Conservation (phyloP, 1,140 invertebrate genomes). For the Bacillus rossius region DNA sequence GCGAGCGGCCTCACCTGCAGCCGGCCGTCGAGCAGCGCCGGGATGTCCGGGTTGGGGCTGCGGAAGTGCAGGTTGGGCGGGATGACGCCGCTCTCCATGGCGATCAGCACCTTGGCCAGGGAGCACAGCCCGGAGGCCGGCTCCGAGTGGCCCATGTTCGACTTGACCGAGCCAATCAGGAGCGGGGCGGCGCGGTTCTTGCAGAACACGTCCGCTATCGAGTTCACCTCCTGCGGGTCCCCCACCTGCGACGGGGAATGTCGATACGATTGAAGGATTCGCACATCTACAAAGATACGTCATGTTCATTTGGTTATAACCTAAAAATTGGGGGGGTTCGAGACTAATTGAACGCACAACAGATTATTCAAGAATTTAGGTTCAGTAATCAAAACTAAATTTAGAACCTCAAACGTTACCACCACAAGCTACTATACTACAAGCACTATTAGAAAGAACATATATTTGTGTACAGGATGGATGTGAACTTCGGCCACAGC, state of each 20-base stretch:
- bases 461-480: no score
- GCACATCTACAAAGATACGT: no score
- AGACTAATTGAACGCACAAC: no score
- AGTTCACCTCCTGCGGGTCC: slow-evolving; percentile 94
- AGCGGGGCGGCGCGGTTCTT: slow-evolving; percentile 72
- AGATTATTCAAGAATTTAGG: no score
- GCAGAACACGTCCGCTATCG: slow-evolving; percentile 89
- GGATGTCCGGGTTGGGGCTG: slow-evolving; percentile 82
- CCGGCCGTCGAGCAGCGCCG: slow-evolving; percentile 76
- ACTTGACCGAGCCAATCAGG: slow-evolving; percentile 92
- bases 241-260: slow-evolving; percentile 50
- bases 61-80: slow-evolving; percentile 89
- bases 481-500: no score
- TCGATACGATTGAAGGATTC: no score
- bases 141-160: slow-evolving; percentile 97
- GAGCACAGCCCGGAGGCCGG: slow-evolving; percentile 88
- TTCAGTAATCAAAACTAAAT: no score
- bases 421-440: no score
- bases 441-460: no score
- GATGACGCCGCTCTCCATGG: slow-evolving; percentile 83
- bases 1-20: slow-evolving; percentile 68
- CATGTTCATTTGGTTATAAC: no score
- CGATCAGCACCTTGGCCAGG: slow-evolving; percentile 83
- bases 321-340: no score
- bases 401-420: no score